phyloP scores from a whole-genome alignment of 2,888 invertebrate species.

The Epirrhoe alternata region DNA sequence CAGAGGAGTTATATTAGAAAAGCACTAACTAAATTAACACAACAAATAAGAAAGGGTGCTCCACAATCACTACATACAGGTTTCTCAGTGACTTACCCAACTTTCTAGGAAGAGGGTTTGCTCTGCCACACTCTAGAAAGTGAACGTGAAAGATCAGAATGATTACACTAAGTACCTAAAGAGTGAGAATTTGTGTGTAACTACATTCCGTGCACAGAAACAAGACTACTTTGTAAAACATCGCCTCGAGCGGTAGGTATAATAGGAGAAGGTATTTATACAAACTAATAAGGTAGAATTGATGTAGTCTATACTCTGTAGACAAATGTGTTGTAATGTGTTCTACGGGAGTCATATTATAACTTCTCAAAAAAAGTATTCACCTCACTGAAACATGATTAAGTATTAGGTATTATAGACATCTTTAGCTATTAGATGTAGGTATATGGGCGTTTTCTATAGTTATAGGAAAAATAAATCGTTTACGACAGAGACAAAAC shows the following conservation, averaged over 20 bases:
- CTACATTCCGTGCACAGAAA: not conserved
- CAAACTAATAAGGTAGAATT: not conserved
- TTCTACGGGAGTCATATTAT: no score
- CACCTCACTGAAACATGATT: no score
- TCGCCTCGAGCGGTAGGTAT: not conserved
- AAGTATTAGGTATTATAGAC: no score
- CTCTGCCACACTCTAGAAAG: conserved; percentile 83
- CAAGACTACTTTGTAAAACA: not conserved
- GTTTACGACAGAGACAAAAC: no score
- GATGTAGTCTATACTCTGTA: not conserved
- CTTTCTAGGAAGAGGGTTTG: conserved; percentile 81
- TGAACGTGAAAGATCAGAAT: conserved; percentile 56
- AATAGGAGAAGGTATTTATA: no score
- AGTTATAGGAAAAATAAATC: no score
- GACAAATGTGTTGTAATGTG: no score
- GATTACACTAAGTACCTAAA: conserved; percentile 29
- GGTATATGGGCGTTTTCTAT: no score
- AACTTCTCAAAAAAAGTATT: no score
- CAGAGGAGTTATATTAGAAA: not conserved
- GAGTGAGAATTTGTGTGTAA: conserved; percentile 1
- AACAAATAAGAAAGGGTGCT: conserved; percentile 8
- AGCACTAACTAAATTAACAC: not conserved
- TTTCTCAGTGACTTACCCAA: conserved; percentile 64
- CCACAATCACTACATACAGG: conserved; percentile 8
- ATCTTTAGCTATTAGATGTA: no score